A percentile compares a stretch with the other conserved stretches of the same genome.
These are phyloP conservation scores for Diploscapter pachys DNA, from an alignment of 1,140 invertebrate genomes.

Conservation along the genomic window DNA sequence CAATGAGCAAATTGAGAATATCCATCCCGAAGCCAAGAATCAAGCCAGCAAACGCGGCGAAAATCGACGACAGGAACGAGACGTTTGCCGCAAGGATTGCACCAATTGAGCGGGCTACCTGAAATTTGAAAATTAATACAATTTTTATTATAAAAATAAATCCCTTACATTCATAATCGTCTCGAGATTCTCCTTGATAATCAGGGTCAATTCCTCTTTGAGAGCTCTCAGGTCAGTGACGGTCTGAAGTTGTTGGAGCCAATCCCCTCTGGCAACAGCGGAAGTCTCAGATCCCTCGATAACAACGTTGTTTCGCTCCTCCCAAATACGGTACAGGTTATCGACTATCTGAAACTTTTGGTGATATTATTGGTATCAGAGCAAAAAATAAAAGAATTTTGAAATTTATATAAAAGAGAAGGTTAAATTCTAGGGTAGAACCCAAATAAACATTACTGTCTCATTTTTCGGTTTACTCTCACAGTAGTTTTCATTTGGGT, in stretches of 20 bases:
- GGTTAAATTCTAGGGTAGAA: too few relatives aligned
- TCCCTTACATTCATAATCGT: constrained; percentile 76
- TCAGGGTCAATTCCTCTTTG: constrained; percentile 65
- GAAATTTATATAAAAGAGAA: constrained; percentile 11
- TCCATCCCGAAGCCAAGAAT: constrained; percentile 86
- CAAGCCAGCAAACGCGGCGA: constrained; percentile 80
- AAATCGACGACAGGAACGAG: constrained; percentile 77
- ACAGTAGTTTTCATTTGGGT: too few relatives aligned
- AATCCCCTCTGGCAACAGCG: constrained; percentile 65
- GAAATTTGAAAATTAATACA: constrained; percentile 26
- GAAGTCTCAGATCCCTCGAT: neutral
- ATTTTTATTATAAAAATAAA: neutral
- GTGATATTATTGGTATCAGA: too few relatives aligned
- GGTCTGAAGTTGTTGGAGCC: constrained; percentile 71
- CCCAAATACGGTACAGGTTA: constrained; percentile 84
- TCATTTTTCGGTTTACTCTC: too few relatives aligned
- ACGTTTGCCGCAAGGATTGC: constrained; percentile 84
- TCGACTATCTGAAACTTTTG: constrained; percentile 70
- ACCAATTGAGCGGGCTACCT: constrained; percentile 82
- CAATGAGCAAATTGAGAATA: constrained; percentile 85
- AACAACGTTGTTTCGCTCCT: constrained; percentile 65
- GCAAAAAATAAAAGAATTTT: neutral
- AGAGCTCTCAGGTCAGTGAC: constrained; percentile 69
- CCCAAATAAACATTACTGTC: too few relatives aligned
- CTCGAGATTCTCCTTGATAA: constrained; percentile 86